Evolutionary conservation across 2,888 invertebrate species (phyloP), one percentile per base, ranked within the genome.

Genomic region (Notodonta dromedarius): DNA sequence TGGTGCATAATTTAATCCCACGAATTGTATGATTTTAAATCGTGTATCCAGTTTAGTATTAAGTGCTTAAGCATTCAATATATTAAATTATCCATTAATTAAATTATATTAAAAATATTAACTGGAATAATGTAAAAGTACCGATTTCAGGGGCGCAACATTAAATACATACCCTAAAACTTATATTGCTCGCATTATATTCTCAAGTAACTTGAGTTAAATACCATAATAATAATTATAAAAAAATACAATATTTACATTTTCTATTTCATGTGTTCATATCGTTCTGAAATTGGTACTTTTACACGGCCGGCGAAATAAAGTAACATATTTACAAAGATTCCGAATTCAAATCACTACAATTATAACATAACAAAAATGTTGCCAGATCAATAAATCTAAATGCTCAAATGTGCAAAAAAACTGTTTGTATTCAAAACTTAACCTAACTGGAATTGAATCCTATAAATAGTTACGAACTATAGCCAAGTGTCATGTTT

Each of bases 241-340:
- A 82, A 84, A n/a, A 84, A 86, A 84, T 85, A 86, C 85, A 82
- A 82, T 89, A 90, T 88, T 88, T 89, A 89, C 87, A 89, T 79
- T 75, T 56, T 76, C 67, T 77, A 78, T 70, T 75, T 67, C 67
- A 66, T 69, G 68, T 67, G 59, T 60, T n/a, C n/a, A 64, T 65
- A 67, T 52, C 59, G 55, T 66, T 71, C 73, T 74, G 73, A 71
- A 70, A 75, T 73, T 65, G 72, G 72, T 69, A 78, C 74, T 75
- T 71, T 66, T 63, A 77, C 76, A 77, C 53, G 60, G 48, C 42
- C 58, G 44, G 40, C 4, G 24, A 56, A 58, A 44, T 53, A 63
- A 56, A 52, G 53, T 60, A 58, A 44, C 40, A 73, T 76, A 76
- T 76, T 76, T 76, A 76, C 76, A 76, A 60, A 69, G 60, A 65